phyloP scores from a whole-genome alignment of 1,140 invertebrate species.

The Gonatopus flavifemur region DNA sequence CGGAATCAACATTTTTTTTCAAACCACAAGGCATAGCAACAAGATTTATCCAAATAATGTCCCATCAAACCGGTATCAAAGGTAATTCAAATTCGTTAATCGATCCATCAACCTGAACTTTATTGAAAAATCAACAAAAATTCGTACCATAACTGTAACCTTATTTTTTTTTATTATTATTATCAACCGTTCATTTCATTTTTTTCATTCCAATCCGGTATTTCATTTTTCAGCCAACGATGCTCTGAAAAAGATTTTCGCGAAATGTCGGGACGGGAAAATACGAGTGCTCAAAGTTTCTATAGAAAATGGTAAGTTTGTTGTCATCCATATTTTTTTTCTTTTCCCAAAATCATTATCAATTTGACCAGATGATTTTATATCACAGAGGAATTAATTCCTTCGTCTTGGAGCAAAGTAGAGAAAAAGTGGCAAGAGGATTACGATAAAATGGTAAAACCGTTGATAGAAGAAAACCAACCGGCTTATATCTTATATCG shows the following conservation, averaged over 20 bases:
- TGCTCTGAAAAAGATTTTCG: constrained; percentile 77
- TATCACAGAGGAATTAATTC: constrained; percentile 75
- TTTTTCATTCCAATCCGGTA: constrained; percentile 16
- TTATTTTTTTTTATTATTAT: constrained; percentile 41
- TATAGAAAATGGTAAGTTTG: constrained; percentile 78
- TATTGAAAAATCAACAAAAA: not conserved
- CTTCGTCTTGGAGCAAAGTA: constrained; percentile 68
- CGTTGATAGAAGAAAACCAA: constrained; percentile 80
- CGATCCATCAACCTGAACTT: not conserved
- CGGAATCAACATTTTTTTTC: no score
- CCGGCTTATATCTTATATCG: constrained; percentile 93
- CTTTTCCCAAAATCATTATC: not conserved
- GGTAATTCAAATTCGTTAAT: constrained; percentile 52
- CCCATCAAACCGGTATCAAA: constrained; percentile 78
- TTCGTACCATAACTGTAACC: constrained; percentile 56
- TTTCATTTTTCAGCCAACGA: constrained; percentile 73
- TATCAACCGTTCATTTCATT: no score
- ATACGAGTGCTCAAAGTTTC: constrained; percentile 79
- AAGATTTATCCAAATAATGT: constrained; percentile 59
- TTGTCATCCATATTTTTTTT: constrained; percentile 12
- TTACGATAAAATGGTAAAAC: constrained; percentile 79
- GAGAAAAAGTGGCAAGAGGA: constrained; percentile 84
- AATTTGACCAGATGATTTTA: not conserved
- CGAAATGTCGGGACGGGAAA: constrained; percentile 79
- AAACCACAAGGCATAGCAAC: not conserved